Percentiles rank a stretch among this genome's conserved stretches.
These are phyloP conservation scores for Isaurus tuberculatus DNA, from an alignment of 92 coral and sea anemone genomes.

Conservation along the genomic window DNA sequence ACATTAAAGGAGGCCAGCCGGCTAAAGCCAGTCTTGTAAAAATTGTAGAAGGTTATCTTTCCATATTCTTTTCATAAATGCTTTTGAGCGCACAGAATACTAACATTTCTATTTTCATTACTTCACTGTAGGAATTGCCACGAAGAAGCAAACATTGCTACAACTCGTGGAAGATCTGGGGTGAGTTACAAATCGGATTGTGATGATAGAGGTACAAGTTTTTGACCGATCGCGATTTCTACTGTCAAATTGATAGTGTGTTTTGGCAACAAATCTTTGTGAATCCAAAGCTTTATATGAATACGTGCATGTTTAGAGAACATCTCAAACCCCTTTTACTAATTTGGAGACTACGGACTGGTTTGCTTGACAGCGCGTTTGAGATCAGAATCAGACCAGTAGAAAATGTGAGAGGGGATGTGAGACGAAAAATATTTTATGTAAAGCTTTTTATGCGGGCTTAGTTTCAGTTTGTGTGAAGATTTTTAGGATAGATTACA, in stretches of 20 bases:
- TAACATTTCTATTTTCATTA: background rate
- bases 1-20: conserved; percentile 13
- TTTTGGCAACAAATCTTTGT: too few relatives aligned
- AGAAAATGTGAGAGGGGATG: too few relatives aligned
- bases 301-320: too few relatives aligned
- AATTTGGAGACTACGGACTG: too few relatives aligned
- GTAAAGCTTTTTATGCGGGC: too few relatives aligned
- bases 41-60: conserved; percentile 15
- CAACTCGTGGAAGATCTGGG: conserved; percentile 70
- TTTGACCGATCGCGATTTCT: background rate
- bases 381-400: background rate
- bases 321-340: too few relatives aligned
- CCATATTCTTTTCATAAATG: background rate
- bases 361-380: background rate
- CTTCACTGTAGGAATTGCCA: background rate
- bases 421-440: too few relatives aligned
- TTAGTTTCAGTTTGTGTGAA: too few relatives aligned
- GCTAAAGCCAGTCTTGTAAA: conserved; percentile 22
- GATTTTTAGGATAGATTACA: too few relatives aligned
- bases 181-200: conserved; percentile 57
- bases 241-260: background rate
- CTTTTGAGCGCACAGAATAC: background rate
- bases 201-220: too few relatives aligned
- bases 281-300: too few relatives aligned
- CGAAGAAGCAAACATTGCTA: conserved; percentile 4